A percentile compares a stretch with the other conserved stretches of the same genome.
Conservation (phyloP, 2,888 invertebrate genomes). For the Drosophila pegasa region DNA sequence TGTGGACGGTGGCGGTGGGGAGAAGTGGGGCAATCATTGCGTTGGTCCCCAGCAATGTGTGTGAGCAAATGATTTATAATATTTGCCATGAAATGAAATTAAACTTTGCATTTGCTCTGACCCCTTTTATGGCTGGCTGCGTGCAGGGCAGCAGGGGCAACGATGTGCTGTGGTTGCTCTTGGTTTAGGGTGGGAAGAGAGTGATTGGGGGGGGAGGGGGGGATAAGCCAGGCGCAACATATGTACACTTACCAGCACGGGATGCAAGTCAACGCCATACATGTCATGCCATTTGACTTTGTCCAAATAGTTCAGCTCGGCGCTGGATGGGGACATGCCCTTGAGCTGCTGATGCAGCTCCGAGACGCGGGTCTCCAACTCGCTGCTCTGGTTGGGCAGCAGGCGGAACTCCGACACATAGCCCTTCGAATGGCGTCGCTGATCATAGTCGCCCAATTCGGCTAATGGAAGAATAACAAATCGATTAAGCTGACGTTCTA, state of each 20-base stretch:
- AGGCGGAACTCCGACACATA: constrained; percentile 98
- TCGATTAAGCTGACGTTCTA: not conserved
- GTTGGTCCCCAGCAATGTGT: constrained; percentile 51
- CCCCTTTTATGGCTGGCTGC: constrained; percentile 58
- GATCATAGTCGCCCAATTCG: constrained; percentile 97
- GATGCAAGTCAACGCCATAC: constrained; percentile 99
- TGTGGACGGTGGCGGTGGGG: not conserved
- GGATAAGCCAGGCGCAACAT: constrained; percentile 8
- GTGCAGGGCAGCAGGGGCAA: constrained; percentile 9
- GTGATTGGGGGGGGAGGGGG: not conserved
- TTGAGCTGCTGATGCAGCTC: constrained; percentile 95
- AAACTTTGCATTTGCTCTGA: constrained; percentile 74
- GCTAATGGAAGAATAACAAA: constrained; percentile 87
- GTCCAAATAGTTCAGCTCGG: constrained; percentile 97
- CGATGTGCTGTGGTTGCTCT: constrained; percentile 18
- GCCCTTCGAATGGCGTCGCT: constrained; percentile 93
- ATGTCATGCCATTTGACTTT: constrained; percentile 99
- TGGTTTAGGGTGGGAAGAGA: not conserved
- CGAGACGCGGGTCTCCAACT: constrained; percentile 94
- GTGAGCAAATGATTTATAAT: constrained; percentile 77
- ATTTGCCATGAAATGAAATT: constrained; percentile 78
- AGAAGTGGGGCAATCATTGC: constrained; percentile 61
- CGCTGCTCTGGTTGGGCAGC: constrained; percentile 95
- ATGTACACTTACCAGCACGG: constrained; percentile 91
- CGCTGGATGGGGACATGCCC: constrained; percentile 90